Conservation (phyloP, 2,113 vertebrate species). For the Octodon degus region DNA sequence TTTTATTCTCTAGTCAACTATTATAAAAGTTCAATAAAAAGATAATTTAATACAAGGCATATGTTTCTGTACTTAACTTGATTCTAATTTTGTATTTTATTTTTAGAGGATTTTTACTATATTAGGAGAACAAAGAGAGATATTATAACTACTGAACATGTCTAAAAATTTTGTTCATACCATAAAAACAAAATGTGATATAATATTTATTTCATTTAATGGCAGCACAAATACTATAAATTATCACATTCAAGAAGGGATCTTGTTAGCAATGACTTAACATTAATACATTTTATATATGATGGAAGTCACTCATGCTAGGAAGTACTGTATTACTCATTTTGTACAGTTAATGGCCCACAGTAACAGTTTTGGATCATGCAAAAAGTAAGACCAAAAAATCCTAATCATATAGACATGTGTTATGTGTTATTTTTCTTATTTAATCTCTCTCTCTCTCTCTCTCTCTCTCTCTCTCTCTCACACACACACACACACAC, state of each 20-base stretch:
- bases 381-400: background rate
- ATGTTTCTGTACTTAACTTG: constrained; percentile 51
- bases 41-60: constrained; percentile 68
- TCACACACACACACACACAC: too few species aligned
- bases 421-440: background rate
- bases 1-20: constrained; percentile 79
- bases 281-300: background rate
- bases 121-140: background rate
- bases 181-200: background rate
- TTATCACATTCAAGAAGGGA: background rate
- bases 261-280: background rate
- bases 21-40: constrained; percentile 79
- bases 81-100: constrained; percentile 55
- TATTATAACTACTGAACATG: background rate
- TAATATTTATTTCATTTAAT: background rate
- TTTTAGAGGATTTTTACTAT: background rate
- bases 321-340: background rate
- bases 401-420: background rate
- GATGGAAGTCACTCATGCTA: background rate
- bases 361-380: background rate
- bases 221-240: constrained; percentile 13
- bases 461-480: background rate
- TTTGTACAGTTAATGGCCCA: background rate
- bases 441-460: background rate
- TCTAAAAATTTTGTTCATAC: background rate